Evolutionary conservation across 2,113 vertebrate genomes (phyloP).

Genomic region (Hyperoodon ampullatus): DNA sequence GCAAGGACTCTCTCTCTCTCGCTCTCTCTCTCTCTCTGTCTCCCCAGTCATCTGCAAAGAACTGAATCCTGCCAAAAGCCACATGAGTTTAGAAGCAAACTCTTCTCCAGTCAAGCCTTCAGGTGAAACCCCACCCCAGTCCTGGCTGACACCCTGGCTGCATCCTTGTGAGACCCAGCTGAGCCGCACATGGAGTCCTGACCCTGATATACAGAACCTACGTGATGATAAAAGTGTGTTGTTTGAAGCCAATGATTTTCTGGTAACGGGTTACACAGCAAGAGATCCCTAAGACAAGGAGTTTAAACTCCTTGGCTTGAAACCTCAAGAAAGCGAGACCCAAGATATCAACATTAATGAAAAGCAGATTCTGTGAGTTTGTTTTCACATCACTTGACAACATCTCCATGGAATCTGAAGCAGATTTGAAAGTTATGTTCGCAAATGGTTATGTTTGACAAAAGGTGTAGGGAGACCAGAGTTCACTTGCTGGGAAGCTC

Average conservation of each 20-base stretch:
- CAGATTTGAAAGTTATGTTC: background rate
- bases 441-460: too few species aligned
- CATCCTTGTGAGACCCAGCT: background rate
- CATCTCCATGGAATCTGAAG: too few species aligned
- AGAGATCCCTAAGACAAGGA: background rate
- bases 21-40: background rate
- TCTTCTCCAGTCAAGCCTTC: background rate
- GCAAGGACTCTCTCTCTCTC: background rate
- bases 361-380: too few species aligned
- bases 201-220: background rate
- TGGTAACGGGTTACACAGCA: too few species aligned
- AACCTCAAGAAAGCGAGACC: background rate
- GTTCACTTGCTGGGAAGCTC: background rate
- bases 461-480: background rate
- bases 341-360: rapidly evolving
- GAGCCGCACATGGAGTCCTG: background rate
- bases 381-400: too few species aligned
- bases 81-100: background rate
- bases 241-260: background rate
- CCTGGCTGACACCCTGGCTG: too few species aligned
- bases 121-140: rapidly evolving
- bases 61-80: background rate
- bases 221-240: background rate
- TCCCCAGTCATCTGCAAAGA: rapidly evolving
- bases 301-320: background rate